Percentiles rank a stretch among this genome's conserved stretches.
Evolutionary conservation across 2,797 vertebrate species (phyloP).

Genomic region (Microctenopoma stevenorrisi): DNA sequence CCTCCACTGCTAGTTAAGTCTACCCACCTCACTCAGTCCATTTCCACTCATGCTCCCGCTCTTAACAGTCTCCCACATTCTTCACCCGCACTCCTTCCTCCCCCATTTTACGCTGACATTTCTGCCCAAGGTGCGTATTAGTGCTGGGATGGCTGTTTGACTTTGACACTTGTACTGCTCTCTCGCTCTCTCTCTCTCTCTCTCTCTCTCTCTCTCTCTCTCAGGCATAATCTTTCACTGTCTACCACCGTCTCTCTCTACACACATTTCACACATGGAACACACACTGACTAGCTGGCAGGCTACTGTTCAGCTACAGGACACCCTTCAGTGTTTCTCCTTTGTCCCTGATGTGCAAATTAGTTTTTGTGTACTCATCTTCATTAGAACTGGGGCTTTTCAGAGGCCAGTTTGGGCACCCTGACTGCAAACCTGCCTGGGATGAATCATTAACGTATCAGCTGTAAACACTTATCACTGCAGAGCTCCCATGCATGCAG

Average conservation of each 20-base stretch:
- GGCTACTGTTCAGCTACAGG: conserved; percentile 44
- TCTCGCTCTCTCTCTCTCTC: conserved; percentile 9
- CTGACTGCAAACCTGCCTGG: conserved; percentile 8
- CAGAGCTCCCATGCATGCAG: conserved; percentile 38
- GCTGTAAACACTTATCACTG: conserved; percentile 46
- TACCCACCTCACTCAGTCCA: conserved; percentile 24
- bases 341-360: conserved; percentile 25
- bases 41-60: conserved; percentile 20
- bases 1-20: conserved; percentile 20
- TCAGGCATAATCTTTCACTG: conserved; percentile 23
- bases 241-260: conserved; percentile 22
- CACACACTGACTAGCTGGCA: conserved; percentile 38
- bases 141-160: conserved; percentile 17
- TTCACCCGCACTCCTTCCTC: conserved; percentile 11
- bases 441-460: conserved; percentile 49
- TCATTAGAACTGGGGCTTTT: conserved; percentile 42
- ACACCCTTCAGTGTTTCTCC: conserved; percentile 34
- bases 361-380: conserved; percentile 40
- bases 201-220: conserved; percentile 14
- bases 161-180: conserved; percentile 36
- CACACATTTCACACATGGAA: conserved; percentile 22
- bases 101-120: conserved; percentile 42
- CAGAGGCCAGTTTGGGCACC: conserved; percentile 10
- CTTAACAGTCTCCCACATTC: conserved; percentile 29
- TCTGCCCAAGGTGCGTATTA: conserved; percentile 41